Percentiles rank a stretch among this genome's conserved stretches.
phyloP scores from a whole-genome alignment of 1,140 invertebrate species.

The Trichonephila clavata region DNA sequence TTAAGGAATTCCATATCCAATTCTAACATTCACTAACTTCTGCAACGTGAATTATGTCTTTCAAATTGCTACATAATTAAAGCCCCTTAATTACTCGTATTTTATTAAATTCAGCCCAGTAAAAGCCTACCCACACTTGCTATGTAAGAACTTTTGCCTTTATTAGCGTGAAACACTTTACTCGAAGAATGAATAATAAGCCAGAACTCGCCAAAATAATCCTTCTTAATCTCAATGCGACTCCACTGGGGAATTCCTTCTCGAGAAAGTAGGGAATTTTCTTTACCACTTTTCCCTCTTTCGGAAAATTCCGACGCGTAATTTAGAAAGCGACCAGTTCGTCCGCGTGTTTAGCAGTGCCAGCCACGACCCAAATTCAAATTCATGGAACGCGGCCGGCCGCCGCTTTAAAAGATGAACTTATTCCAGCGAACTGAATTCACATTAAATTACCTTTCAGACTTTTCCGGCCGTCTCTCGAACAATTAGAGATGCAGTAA shows the following conservation, averaged over 20 bases:
- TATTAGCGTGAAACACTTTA: background rate
- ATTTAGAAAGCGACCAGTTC: background rate
- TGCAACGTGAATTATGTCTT: too few relatives aligned
- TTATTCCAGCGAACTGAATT: background rate
- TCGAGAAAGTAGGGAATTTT: background rate
- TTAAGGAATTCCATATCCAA: too few relatives aligned
- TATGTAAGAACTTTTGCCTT: background rate
- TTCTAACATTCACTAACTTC: too few relatives aligned
- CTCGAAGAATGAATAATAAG: background rate
- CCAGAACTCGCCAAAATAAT: background rate
- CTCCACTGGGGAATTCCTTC: background rate
- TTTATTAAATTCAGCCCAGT: background rate
- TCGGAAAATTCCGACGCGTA: background rate
- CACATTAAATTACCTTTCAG: constrained; percentile 58
- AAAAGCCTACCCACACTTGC: background rate
- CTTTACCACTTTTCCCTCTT: background rate
- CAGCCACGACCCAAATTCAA: constrained; percentile 10
- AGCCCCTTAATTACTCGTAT: too few relatives aligned
- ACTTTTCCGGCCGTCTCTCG: constrained; percentile 4
- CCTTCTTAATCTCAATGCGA: background rate
- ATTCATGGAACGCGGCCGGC: background rate
- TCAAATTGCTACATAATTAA: too few relatives aligned
- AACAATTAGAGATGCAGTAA: constrained; percentile 62
- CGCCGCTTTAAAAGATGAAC: constrained; percentile 23
- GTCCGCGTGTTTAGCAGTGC: background rate